Evolutionary conservation across 2,797 vertebrate species (phyloP).

Genomic region (Mus minutoides): DNA sequence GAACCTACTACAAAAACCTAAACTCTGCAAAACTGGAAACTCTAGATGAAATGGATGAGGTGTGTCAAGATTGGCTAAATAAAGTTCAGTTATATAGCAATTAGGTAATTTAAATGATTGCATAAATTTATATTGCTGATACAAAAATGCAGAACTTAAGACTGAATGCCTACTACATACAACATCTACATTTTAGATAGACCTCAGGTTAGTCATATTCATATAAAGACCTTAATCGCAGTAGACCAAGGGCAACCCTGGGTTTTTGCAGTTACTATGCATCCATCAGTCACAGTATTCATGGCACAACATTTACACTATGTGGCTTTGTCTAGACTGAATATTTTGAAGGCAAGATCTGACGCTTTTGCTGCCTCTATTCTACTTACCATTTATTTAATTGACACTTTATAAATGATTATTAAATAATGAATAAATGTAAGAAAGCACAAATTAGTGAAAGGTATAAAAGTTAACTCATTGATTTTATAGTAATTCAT

Average conservation of each 20-base stretch:
- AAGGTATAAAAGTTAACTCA: background rate
- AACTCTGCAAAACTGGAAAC: too few relatives aligned
- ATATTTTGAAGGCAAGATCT: slow-evolving; percentile 11
- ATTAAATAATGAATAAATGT: slow-evolving; percentile 12
- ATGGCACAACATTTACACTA: background rate
- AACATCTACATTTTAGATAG: slow-evolving; percentile 37
- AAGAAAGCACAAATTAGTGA: slow-evolving; percentile 19
- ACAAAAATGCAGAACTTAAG: background rate
- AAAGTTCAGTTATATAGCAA: background rate
- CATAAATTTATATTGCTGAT: background rate
- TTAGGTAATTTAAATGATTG: background rate
- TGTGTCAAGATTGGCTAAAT: background rate
- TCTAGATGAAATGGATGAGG: too few relatives aligned
- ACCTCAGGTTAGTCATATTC: background rate
- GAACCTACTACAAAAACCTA: too few relatives aligned
- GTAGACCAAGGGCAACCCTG: background rate
- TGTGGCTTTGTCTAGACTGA: background rate
- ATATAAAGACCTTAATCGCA: background rate
- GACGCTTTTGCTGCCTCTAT: background rate
- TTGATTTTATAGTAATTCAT: slow-evolving; percentile 2
- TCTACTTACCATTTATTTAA: background rate
- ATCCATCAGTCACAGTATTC: background rate
- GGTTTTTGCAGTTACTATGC: background rate
- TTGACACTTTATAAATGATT: background rate
- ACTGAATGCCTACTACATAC: background rate